These are phyloP conservation scores for Anguilla anguilla DNA, from an alignment of 2,797 vertebrate genomes.

Conservation along the genomic window DNA sequence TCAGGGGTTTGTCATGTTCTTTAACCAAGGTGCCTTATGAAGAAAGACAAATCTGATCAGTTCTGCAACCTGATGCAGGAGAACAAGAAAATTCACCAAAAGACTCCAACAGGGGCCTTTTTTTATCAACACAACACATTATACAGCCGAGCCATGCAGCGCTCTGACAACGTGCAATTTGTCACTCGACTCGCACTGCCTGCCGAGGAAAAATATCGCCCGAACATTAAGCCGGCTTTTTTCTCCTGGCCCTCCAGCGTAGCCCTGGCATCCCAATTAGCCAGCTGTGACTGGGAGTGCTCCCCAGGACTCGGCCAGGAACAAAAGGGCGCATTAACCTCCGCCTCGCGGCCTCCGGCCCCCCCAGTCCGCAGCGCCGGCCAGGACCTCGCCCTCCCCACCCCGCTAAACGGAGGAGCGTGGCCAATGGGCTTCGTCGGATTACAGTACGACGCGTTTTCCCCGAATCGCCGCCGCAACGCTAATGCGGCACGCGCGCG, in stretches of 20 bases:
- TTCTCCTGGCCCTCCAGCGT: not conserved
- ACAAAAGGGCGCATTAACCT: conserved; percentile 14
- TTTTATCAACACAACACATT: not conserved
- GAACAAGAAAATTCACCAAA: not conserved
- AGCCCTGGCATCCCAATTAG: conserved; percentile 4
- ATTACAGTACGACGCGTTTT: conserved; percentile 7
- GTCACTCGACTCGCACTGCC: conserved; percentile 18
- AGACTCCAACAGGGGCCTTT: too few species aligned
- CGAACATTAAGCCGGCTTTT: not conserved
- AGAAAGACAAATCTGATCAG: not conserved
- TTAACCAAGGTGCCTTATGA: not conserved
- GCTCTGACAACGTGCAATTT: conserved; percentile 20
- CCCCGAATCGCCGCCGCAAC: not conserved
- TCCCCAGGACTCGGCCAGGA: not conserved
- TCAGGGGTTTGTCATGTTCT: not conserved
- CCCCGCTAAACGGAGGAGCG: not conserved
- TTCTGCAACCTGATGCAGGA: not conserved
- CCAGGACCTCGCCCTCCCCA: not conserved
- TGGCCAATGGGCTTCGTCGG: conserved; percentile 11
- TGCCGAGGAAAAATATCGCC: conserved; percentile 15
- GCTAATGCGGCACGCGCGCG: not conserved
- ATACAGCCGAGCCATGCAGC: conserved; percentile 10
- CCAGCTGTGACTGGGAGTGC: conserved; percentile 1
- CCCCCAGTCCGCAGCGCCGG: not conserved
- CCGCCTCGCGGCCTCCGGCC: conserved; percentile 1